Percentiles rank a stretch among this genome's conserved stretches.
Conservation (phyloP, 2,113 vertebrate species). For the Oenanthe melanoleuca region DNA sequence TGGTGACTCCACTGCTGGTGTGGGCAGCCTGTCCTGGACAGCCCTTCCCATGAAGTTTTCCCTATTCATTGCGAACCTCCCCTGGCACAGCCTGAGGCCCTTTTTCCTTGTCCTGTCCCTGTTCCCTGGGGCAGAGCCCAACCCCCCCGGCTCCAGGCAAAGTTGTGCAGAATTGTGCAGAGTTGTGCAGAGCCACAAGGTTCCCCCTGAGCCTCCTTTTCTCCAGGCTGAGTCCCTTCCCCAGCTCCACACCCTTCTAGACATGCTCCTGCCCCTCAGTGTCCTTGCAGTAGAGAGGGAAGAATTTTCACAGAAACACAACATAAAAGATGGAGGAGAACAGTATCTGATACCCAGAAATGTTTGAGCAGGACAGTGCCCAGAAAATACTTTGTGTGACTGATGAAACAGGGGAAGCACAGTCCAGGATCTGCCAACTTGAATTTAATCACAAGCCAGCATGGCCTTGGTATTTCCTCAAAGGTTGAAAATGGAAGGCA, state of each 20-base stretch:
- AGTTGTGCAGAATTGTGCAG: neutral
- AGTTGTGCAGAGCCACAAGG: neutral
- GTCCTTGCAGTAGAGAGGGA: too few species aligned
- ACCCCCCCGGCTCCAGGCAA: neutral
- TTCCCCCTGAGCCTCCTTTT: neutral
- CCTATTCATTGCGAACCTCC: neutral
- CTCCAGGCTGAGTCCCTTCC: neutral
- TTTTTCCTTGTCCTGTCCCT: neutral
- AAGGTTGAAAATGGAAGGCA: neutral
- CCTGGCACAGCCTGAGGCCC: neutral
- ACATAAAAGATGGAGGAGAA: neutral
- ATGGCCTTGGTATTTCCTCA: neutral
- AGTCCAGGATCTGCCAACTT: neutral
- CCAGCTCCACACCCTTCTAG: neutral
- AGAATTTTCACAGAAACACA: neutral
- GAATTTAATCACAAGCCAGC: neutral
- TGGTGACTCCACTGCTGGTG: neutral
- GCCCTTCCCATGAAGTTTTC: neutral
- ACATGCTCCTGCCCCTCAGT: rapidly evolving
- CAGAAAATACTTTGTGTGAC: neutral
- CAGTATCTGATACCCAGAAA: neutral
- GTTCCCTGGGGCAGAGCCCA: neutral
- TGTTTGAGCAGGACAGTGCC: neutral
- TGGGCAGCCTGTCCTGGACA: neutral
- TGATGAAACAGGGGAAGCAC: neutral